phyloP scores from a whole-genome alignment of 1,140 invertebrate genomes.

The Coenobita brevimanus region DNA sequence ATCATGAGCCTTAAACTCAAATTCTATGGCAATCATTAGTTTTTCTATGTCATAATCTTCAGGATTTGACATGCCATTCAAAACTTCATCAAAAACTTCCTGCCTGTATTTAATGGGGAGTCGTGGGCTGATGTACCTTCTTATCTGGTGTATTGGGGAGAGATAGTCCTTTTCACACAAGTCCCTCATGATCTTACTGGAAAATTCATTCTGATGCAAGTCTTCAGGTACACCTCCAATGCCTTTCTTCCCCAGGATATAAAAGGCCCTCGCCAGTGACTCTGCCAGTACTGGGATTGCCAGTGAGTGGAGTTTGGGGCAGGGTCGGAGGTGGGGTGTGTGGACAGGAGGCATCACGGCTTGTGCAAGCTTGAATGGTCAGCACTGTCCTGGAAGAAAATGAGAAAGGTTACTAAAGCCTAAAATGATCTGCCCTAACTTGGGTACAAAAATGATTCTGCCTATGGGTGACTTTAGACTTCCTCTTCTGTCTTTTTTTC shows the following conservation, averaged over 20 bases:
- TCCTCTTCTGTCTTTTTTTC: too few relatives aligned
- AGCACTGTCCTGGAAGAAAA: too few relatives aligned
- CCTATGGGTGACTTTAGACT: too few relatives aligned
- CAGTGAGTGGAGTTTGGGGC: too few relatives aligned
- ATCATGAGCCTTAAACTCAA: slow-evolving; percentile 12
- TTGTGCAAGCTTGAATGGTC: too few relatives aligned
- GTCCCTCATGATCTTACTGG: neutral
- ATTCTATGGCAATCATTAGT: neutral
- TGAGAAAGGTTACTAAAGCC: too few relatives aligned
- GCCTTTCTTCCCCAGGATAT: neutral
- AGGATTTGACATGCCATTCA: neutral
- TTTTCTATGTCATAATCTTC: slow-evolving; percentile 6
- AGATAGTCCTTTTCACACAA: neutral
- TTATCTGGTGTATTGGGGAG: neutral
- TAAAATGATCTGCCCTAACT: too few relatives aligned
- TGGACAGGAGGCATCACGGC: too few relatives aligned
- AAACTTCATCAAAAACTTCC: neutral
- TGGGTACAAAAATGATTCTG: too few relatives aligned
- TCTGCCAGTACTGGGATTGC: too few relatives aligned
- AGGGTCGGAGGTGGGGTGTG: too few relatives aligned
- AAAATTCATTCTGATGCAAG: neutral
- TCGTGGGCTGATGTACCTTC: neutral
- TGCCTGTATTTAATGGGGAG: slow-evolving; percentile 2
- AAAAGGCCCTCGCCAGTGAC: too few relatives aligned
- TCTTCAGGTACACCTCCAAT: neutral